phyloP scores from a whole-genome alignment of 2,888 invertebrate species.

The Tetragonula carbonaria region DNA sequence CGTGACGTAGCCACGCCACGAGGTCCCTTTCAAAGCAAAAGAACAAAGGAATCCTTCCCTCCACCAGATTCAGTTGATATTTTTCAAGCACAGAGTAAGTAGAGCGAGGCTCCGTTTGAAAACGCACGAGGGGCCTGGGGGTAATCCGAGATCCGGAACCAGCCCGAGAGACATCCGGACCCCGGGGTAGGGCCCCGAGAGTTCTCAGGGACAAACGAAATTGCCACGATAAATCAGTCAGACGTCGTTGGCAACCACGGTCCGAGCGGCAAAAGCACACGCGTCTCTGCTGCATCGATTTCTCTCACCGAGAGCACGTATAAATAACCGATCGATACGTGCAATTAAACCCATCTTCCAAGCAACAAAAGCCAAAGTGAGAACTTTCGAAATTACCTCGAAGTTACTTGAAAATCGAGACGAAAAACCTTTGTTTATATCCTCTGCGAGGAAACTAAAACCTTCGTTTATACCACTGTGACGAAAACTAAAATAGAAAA shows the following conservation, averaged over 20 bases:
- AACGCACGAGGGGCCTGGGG: slow-evolving; percentile 67
- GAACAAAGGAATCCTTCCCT: slow-evolving; percentile 57
- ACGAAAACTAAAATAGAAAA: neutral
- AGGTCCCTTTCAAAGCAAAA: slow-evolving; percentile 33
- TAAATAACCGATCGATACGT: slow-evolving; percentile 26
- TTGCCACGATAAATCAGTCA: slow-evolving; percentile 63
- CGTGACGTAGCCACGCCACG: slow-evolving; percentile 21
- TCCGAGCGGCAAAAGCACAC: neutral
- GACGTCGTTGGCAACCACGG: slow-evolving; percentile 36
- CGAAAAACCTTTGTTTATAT: neutral
- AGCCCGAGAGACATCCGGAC: slow-evolving; percentile 67
- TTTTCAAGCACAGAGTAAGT: slow-evolving; percentile 69
- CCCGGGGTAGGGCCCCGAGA: slow-evolving; percentile 55
- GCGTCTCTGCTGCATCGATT: slow-evolving; percentile 25
- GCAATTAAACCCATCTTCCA: neutral
- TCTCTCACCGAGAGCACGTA: neutral
- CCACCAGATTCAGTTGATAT: slow-evolving; percentile 59
- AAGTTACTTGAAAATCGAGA: neutral
- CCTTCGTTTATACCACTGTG: neutral
- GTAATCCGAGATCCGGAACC: slow-evolving; percentile 74
- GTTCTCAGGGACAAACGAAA: slow-evolving; percentile 71
- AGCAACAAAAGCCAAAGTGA: neutral
- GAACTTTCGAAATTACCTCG: neutral
- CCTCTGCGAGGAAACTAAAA: too few species aligned
- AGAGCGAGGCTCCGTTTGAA: slow-evolving; percentile 68